Base-by-base conservation (phyloP, 1,140 invertebrate genomes). In the Harlomillsia oculata region DNA sequence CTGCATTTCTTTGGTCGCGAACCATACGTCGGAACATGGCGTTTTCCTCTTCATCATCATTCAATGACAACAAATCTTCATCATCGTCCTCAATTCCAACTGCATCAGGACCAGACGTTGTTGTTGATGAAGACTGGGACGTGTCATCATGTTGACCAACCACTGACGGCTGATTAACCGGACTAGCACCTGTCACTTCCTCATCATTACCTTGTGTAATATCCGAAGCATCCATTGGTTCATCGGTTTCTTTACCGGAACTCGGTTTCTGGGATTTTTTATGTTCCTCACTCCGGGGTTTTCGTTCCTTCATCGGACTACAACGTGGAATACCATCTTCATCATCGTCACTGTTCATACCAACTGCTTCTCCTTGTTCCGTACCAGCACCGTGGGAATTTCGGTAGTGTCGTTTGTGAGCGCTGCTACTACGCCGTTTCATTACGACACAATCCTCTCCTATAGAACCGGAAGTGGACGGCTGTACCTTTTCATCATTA, bases 391-490 rank as follows among this genome's bases (percentile, higher is more conserved):
- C 49, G 23, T 23, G 6, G 14, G 16, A 39, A 21, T 11, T 23
- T 37, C 51, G 9, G 26, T 53, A 41, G 28, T 53, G 37, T n/a
- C 49, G 5, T 11, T 39, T 5, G 5, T 18, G 5, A 37, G n/a
- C n/a, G 21, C 18, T 37, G 39, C 49, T 52, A 20, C 34, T 52
- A 16, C 49, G 20, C 34, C 39, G 37, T 39, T 39, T 52, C 23
- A 52, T 52, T 49, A 8, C 43, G 9, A n/a, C 25, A 8, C 11
- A 45, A 11, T 9, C 43, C 14, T 5, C 9, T 9, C 20, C 43
- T 21, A 25, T 8, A 25, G 21, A 21, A 6, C 16, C 21, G 11
- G 21, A 5, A 23, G 8, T 25, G 9, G 9, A 20, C n/a, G n/a
- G n/a, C n/a, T 34, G 30, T 34, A n/a, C n/a, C n/a, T n/a, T n/a